Evolutionary conservation across 2,797 vertebrate genomes (phyloP).

Genomic region (Sylvia borin): DNA sequence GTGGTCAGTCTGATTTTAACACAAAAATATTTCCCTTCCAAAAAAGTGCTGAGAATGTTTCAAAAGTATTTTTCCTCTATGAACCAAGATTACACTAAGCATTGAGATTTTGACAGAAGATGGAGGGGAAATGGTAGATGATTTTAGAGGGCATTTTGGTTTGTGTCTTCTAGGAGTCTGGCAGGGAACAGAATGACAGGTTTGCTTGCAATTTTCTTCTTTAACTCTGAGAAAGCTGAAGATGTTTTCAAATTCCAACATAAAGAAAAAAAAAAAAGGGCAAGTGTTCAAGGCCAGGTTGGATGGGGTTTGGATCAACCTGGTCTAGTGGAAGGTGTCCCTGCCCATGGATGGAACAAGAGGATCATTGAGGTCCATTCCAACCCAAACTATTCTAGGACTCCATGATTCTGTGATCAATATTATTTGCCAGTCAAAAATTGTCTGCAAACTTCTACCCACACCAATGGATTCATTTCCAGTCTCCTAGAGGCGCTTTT

Average conservation of each 20-base stretch:
- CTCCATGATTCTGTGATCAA: not conserved
- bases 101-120: not conserved
- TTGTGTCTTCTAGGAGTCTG: not conserved
- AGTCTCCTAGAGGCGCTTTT: not conserved
- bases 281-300: not conserved
- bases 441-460: not conserved
- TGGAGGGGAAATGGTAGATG: rapidly evolving
- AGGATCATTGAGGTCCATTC: not conserved
- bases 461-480: not conserved
- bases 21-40: not conserved
- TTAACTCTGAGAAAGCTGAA: not conserved
- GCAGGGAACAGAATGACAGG: not conserved
- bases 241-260: not conserved
- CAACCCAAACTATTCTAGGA: not conserved
- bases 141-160: not conserved
- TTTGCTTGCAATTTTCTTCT: not conserved
- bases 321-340: no score
- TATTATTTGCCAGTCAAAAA: not conserved
- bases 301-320: not conserved
- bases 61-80: not conserved
- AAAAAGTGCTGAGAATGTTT: not conserved
- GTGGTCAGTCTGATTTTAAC: not conserved
- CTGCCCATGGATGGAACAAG: no score
- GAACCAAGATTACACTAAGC: not conserved
- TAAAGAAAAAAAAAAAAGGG: not conserved